A percentile compares a stretch with the other conserved stretches of the same genome.
Conservation (phyloP, 2,888 invertebrate genomes). For the Erannis defoliaria region DNA sequence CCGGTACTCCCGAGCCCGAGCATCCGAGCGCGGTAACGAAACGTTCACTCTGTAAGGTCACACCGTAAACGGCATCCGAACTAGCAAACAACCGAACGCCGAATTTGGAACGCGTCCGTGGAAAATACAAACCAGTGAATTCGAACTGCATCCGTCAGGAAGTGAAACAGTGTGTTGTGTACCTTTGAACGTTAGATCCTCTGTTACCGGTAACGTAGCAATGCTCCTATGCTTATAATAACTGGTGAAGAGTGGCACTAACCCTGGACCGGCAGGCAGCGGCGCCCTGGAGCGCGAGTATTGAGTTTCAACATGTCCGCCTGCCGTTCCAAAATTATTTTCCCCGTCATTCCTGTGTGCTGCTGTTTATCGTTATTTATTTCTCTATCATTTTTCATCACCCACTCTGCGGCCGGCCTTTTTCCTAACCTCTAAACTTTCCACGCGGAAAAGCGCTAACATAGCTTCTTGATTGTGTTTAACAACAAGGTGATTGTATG, state of each 20-base stretch:
- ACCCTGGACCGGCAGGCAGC: conserved; percentile 59
- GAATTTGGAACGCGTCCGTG: conserved; percentile 66
- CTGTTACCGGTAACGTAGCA: conserved; percentile 77
- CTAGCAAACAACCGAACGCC: conserved; percentile 57
- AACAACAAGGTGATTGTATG: conserved; percentile 40
- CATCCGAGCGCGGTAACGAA: conserved; percentile 76
- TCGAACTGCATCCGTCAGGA: conserved; percentile 65
- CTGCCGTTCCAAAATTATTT: conserved; percentile 75
- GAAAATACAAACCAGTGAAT: conserved; percentile 64
- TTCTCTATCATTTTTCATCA: conserved; percentile 53
- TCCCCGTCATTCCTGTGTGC: conserved; percentile 64
- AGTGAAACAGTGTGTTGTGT: conserved; percentile 81
- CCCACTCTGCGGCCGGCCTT: conserved; percentile 56
- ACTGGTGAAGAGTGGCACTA: conserved; percentile 55
- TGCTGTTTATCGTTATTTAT: conserved; percentile 49
- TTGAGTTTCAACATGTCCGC: conserved; percentile 83
- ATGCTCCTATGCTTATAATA: conserved; percentile 53
- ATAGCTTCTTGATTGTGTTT: conserved; percentile 41
- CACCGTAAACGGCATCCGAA: conserved; percentile 63
- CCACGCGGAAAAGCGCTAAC: conserved; percentile 35
- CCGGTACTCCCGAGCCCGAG: conserved; percentile 76
- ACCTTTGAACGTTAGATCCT: conserved; percentile 66
- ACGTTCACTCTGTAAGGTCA: conserved; percentile 74
- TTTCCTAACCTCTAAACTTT: conserved; percentile 71
- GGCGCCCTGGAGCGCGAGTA: conserved; percentile 75